Conservation (phyloP, 1,140 invertebrate genomes). For the Hypothenemus hampei region DNA sequence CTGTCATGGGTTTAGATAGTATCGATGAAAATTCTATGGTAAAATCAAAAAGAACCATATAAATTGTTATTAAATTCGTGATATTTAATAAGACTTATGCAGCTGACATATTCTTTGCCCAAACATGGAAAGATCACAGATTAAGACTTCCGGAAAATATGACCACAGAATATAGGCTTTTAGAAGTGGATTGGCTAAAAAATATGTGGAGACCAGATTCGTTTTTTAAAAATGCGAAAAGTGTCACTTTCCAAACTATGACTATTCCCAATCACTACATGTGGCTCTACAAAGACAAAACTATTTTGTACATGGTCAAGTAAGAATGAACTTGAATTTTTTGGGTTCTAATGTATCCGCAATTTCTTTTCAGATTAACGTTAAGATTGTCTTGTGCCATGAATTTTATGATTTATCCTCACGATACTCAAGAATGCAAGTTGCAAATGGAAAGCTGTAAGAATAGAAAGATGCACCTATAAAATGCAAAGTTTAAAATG, state of each 20-base stretch:
- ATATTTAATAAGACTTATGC: conserved; percentile 63
- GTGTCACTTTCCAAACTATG: conserved; percentile 89
- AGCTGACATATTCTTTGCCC: conserved; percentile 86
- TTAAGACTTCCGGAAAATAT: conserved; percentile 84
- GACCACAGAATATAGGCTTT: conserved; percentile 80
- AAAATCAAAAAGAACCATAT: conserved; percentile 30
- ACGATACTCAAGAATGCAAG: conserved; percentile 87
- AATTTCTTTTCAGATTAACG: conserved; percentile 56
- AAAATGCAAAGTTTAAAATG: conserved; percentile 69
- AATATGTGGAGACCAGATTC: conserved; percentile 89
- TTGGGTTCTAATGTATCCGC: not conserved
- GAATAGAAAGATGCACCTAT: conserved; percentile 75
- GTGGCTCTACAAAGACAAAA: conserved; percentile 84
- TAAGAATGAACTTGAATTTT: conserved; percentile 34
- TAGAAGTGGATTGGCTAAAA: conserved; percentile 84
- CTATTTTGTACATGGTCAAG: conserved; percentile 84
- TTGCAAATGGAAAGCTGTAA: conserved; percentile 88
- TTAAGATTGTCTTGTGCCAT: conserved; percentile 81
- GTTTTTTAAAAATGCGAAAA: conserved; percentile 86
- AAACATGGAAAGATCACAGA: conserved; percentile 86
- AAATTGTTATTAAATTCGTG: not conserved
- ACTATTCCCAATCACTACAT: conserved; percentile 89
- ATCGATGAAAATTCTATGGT: conserved; percentile 92
- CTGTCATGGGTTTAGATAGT: conserved; percentile 87
- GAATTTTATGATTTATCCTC: conserved; percentile 88